Conservation (phyloP, 2,888 invertebrate genomes). For the Dexiosoma caninum region DNA sequence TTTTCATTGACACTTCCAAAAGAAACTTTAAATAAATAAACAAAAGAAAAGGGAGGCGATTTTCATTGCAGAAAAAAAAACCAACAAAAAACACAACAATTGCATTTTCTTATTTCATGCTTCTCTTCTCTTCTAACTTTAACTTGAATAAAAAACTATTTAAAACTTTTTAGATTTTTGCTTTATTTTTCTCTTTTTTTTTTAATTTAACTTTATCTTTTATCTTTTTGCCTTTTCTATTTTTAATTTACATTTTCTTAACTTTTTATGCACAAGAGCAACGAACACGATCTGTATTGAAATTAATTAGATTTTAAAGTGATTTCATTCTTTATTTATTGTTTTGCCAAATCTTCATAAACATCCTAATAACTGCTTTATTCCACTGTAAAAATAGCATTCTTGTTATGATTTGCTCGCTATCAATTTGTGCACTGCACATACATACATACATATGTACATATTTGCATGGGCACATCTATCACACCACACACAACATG, state of each 20-base stretch:
- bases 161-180: not conserved
- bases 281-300: not conserved
- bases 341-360: not conserved
- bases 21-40: slow-evolving; percentile 8
- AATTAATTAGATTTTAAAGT: slow-evolving; percentile 3
- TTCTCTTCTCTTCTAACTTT: not conserved
- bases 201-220: not conserved
- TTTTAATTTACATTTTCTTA: not conserved
- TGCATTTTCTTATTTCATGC: not conserved
- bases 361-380: too few relatives aligned
- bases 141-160: slow-evolving; percentile 1
- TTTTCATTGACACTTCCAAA: slow-evolving; percentile 14
- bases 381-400: not conserved
- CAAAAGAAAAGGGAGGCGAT: not conserved
- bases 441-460: not conserved
- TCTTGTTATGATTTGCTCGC: not conserved
- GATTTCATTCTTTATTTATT: not conserved
- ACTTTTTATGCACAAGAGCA: not conserved
- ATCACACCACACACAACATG: too few relatives aligned
- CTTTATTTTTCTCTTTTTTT: not conserved
- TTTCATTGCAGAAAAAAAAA: not conserved
- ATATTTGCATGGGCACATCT: too few relatives aligned
- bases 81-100: not conserved
- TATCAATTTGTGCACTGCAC: not conserved
- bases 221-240: not conserved